Evolutionary conservation across 2,113 vertebrate species (phyloP).

Genomic region (Psittacus erithacus): DNA sequence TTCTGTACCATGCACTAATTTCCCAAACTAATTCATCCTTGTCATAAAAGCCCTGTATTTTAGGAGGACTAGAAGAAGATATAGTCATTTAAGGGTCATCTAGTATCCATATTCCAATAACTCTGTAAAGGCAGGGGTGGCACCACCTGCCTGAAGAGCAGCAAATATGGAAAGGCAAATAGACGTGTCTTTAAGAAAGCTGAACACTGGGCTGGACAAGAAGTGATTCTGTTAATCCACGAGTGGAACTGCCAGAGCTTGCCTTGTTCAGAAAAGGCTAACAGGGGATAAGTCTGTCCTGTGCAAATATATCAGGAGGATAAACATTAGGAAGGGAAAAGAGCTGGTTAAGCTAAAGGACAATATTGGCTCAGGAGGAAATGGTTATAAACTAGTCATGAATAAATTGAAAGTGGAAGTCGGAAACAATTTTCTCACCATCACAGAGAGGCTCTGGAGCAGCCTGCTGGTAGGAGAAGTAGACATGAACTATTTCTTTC

Average conservation of each 20-base stretch:
- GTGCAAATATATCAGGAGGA: constrained; percentile 29
- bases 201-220: not conserved
- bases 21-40: not conserved
- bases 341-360: constrained; percentile 34
- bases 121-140: not conserved
- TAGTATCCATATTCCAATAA: not conserved
- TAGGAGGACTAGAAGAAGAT: not conserved
- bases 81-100: not conserved
- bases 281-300: not conserved
- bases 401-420: constrained; percentile 33
- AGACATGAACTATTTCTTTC: not conserved
- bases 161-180: not conserved
- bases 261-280: constrained; percentile 4
- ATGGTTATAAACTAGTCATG: constrained; percentile 4
- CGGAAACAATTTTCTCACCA: constrained; percentile 14
- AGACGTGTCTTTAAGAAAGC: not conserved
- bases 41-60: not conserved
- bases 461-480: not conserved
- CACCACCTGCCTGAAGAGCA: not conserved
- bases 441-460: not conserved
- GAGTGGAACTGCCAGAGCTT: constrained; percentile 5
- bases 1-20: not conserved
- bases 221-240: not conserved
- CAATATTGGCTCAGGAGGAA: constrained; percentile 46
- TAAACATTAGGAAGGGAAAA: constrained; percentile 23